Conservation (phyloP, 2,888 invertebrate species). For the Rhogogaster chlorosoma region DNA sequence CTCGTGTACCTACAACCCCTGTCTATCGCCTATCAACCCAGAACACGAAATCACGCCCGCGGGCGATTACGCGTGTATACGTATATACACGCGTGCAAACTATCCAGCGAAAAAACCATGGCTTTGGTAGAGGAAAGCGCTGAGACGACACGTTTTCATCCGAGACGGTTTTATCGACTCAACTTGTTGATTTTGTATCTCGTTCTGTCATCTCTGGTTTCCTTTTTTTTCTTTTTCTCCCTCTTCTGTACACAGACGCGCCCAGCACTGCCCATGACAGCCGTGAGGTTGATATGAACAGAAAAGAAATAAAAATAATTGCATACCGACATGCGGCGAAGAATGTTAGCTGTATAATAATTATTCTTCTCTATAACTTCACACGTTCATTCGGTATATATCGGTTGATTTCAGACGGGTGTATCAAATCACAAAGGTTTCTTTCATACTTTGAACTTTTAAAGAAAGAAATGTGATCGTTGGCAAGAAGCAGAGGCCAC, state of each 20-base stretch:
- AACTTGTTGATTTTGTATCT: constrained; percentile 47
- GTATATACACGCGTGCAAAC: neutral
- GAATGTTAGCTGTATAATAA: neutral
- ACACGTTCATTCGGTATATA: neutral
- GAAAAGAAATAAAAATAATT: neutral
- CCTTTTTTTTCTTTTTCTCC: neutral
- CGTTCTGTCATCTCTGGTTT: constrained; percentile 9
- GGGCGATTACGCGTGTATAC: neutral
- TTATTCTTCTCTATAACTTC: neutral
- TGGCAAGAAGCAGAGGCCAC: neutral
- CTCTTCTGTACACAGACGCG: constrained; percentile 7
- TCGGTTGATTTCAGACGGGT: neutral
- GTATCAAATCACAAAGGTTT: neutral
- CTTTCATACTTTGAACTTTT: neutral
- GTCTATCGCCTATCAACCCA: neutral
- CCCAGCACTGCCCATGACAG: neutral
- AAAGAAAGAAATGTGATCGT: neutral
- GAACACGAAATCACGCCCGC: constrained; percentile 1
- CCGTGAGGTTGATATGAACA: neutral
- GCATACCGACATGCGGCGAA: neutral
- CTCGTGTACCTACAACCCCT: neutral
- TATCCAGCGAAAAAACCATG: neutral
- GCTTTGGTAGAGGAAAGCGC: neutral
- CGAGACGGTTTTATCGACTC: constrained; percentile 49
- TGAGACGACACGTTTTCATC: neutral